Base-by-base conservation (phyloP, 2,797 vertebrate genomes). In the Chrosomus eos region DNA sequence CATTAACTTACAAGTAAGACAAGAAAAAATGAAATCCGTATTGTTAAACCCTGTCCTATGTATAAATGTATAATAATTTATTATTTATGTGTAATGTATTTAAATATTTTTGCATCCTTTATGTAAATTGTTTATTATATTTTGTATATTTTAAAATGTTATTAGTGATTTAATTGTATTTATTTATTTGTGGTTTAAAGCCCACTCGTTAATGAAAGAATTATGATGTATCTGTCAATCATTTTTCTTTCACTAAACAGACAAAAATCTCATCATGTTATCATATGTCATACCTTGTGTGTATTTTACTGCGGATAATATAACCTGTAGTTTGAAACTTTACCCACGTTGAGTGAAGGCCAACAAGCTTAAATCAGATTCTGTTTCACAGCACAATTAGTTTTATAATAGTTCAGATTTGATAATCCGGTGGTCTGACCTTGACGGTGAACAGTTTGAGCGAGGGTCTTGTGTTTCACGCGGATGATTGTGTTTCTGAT, bases 401-500 rank as follows among this genome's bases (percentile, higher is more conserved):
- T 71, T 70, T 58, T 10, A n/a, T n/a, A n/a, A n/a, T n/a, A n/a
- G n/a, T n/a, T n/a, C n/a, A n/a, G n/a, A n/a, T n/a, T n/a, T n/a
- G 83, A 72, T 72, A 72, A 72, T 79, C 36, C 3, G 19, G 33
- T 45, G 53, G 64, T 74, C 70, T 67, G 84, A 68, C 45, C 60
- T 55, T 72, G 33, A 67, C 21, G 13, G 11, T 38, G 28, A 78
- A 33, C 9, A 7, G 60, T 83, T 88, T 85, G 89, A 81, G 88
- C 23, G 62, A 48, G 88, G 81, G 92, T 89, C 88, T 93, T 90
- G 82, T 78, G 90, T 94, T 94, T 92, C 91, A 11, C 60, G 16
- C 64, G 10, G 86, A 82, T 89, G 93, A 92, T 94, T 85, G 82
- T 80, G 9, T 94, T 93, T 93, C 92, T 10, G 51, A 83, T 51